phyloP scores from a whole-genome alignment of 2,113 vertebrate species.

The Lagopus muta region DNA sequence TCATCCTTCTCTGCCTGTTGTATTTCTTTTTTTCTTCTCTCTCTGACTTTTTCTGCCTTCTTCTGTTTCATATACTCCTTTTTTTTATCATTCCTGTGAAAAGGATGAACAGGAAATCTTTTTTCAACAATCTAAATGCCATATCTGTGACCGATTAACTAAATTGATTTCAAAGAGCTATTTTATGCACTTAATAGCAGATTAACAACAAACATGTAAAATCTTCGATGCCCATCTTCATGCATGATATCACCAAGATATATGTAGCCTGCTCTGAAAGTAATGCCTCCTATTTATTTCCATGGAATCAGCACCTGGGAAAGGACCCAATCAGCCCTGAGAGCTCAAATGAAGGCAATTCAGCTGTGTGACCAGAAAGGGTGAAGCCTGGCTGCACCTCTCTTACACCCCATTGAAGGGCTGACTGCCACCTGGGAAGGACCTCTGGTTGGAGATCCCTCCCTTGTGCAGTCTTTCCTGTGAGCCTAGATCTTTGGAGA shows the following conservation, averaged over 20 bases:
- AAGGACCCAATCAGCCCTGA: too few relatives aligned
- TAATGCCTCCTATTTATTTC: not conserved
- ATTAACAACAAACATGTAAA: not conserved
- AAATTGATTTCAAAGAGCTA: not conserved
- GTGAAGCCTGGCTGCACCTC: too few relatives aligned
- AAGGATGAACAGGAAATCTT: not conserved
- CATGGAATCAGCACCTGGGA: not conserved
- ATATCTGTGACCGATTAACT: not conserved
- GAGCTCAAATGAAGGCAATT: too few relatives aligned
- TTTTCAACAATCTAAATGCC: not conserved
- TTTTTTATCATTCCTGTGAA: constrained; percentile 86
- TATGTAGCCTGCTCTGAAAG: not conserved
- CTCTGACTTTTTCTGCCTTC: constrained; percentile 69
- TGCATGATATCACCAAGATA: not conserved
- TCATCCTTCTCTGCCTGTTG: constrained; percentile 83
- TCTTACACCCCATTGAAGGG: too few relatives aligned
- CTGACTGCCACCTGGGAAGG: too few relatives aligned
- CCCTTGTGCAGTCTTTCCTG: too few relatives aligned
- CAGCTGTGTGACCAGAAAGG: too few relatives aligned
- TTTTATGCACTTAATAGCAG: not conserved
- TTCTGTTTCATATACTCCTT: constrained; percentile 82
- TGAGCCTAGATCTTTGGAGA: too few relatives aligned
- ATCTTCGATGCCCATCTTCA: not conserved
- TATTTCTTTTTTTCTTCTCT: constrained; percentile 80
- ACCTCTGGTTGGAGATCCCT: too few relatives aligned